Evolutionary conservation across 2,797 vertebrate species (phyloP), one percentile per base, ranked within the genome.

Genomic region (Microctenopoma stevenorrisi): DNA sequence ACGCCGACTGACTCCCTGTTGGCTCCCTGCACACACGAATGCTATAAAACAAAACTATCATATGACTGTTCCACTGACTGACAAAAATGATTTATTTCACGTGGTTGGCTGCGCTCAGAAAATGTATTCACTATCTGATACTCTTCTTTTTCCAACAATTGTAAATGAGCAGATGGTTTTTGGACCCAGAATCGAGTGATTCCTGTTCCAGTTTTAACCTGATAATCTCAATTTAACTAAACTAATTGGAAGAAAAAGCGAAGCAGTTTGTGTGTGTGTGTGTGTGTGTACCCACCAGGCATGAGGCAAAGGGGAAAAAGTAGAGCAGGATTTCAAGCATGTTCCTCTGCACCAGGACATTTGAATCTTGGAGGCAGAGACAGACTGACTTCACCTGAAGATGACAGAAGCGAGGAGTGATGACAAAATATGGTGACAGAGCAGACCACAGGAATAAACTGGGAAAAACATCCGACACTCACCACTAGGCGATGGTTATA

Each of bases 331-430:
- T 95, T 88, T 99, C 98, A 64, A 99, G 90, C 63, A 94, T 97
- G 86, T 99, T 98, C 79, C 98, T 96, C 75, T 99, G 98, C 68
- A 99, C 98, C 57, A 99, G 94, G 53, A 97, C 95, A 64, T 98
- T 99, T n/a, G 96, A 92, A 86, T 99, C 98, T 93, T 98, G 88
- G 48, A 99, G 94, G 0, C 95, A 95, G 2, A 94, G 93, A 72
- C 96, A 95, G 40, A 97, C 79, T 3, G 97, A 94, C 60, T 95
- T 98, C 5, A 98, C 89, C 98, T 99, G 76, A 4, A 64, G 28
- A 74, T 11, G 22, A 78, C 11, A 55, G 33, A 82, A 37, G 13
- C 1, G 4, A 64, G 6, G 66, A 3, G 9, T 33, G 9, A 15
- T 30, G 10, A 62, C 6, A 28, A 38, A 33, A n/a, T 1, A 22